Base-by-base conservation (phyloP, 2,797 vertebrate genomes). In the Lacerta agilis region DNA sequence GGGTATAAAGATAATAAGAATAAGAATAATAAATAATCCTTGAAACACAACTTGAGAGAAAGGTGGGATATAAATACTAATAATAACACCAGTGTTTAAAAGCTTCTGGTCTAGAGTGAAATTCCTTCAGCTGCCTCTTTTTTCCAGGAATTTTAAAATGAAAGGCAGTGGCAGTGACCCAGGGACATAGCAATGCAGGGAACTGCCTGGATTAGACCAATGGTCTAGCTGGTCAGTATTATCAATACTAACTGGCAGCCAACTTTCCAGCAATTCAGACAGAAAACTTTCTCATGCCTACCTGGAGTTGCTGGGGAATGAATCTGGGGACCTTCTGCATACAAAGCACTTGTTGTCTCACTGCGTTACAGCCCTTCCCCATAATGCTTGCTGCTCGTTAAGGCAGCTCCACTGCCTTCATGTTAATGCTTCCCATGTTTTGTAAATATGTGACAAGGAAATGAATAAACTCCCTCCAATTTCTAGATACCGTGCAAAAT, bases 371-470 rank as follows among this genome's bases (percentile, higher is more conserved):
- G 72, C 15, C 72, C 33, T 18, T 73, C 33, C 72, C 36, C 36
- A 7, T 33, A 66, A 66, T 49, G 58, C 29, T n/a, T n/a, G 64
- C 4, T 67, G 29, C 61, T 38, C 38, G 1, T 18, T 85, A 41
- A 73, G 85, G 27, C 18, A 85, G 41, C 29, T 75, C 49, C 67
- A 29, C 8, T 25, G 15, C 36, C 72, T 77, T 85, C 20, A 79
- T 25, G 41, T 67, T 67, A 66, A 38, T n/a, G 80, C 72, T 88
- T 90, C 38, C 36, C 90, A 79, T 69, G 92, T 79, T 92, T 86
- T 92, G 89, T 94, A 94, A 85, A 92, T 89, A 91, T 89, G 73
- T 82, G 91, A 89, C 2, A 91, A 81, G 90, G 66, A 85, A 90
- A 75, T 88, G 92, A 67, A 85, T 81, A 73, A 89, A 92, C 64